Conservation (phyloP, 1,140 invertebrate species). For the Theocolax elegans region DNA sequence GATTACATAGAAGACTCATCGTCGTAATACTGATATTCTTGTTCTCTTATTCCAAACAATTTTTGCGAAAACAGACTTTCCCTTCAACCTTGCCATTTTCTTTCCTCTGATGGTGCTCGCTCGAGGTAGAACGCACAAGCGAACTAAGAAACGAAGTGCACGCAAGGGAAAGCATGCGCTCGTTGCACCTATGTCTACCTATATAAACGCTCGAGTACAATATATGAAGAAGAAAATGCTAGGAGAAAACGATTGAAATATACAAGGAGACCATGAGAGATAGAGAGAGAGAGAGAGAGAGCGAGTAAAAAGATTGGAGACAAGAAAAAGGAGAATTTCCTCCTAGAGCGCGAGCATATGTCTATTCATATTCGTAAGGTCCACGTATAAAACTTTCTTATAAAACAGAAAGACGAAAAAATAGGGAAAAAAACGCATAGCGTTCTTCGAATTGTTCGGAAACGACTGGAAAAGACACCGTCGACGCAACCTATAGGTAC, state of each 20-base stretch:
- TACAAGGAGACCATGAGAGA: neutral
- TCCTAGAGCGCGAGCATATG: neutral
- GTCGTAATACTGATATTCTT: no score
- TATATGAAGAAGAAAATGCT: no score
- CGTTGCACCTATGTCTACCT: no score
- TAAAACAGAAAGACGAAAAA: neutral
- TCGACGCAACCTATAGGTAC: no score
- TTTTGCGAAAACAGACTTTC: neutral
- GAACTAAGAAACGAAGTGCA: neutral
- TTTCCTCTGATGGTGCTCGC: neutral
- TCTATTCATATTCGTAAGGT: neutral
- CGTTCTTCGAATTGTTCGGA: constrained; percentile 2
- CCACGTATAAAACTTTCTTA: neutral
- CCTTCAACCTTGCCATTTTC: neutral
- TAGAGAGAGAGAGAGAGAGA: neutral
- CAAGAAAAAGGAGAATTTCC: neutral
- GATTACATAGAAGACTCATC: neutral
- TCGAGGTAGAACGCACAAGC: neutral
- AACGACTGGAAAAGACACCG: neutral
- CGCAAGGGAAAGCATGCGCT: neutral
- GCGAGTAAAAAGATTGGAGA: neutral
- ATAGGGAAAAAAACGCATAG: neutral
- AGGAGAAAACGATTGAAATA: no score
- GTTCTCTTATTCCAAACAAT: neutral
- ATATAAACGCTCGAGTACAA: no score